Base-by-base conservation (phyloP, 1,140 invertebrate species). In the Drosophila tristis region DNA sequence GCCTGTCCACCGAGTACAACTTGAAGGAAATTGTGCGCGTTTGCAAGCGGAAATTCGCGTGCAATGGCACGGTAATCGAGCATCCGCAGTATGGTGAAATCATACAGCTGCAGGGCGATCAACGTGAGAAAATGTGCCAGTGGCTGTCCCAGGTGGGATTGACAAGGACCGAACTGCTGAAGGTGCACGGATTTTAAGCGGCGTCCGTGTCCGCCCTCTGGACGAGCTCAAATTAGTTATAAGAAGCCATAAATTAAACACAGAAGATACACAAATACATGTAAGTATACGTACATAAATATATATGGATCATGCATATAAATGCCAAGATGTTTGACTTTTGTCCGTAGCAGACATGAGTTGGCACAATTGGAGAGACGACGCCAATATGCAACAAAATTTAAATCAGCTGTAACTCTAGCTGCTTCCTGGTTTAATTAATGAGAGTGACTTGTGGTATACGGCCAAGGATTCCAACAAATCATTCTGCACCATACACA, bases 31-130 rank as follows among this genome's bases (percentile, higher is more conserved):
- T 99, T 93, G 98, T 99, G 82, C 97, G 98, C 94, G 97, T 97
- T 94, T 99, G 98, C 95, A 99, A 99, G 95, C 2, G 98, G 97
- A 97, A 98, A 94, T 98, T 98, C 93, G 97, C 97, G 72, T 99
- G 98, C 94, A 98, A 99, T 95, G 98, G 98, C 92, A 99, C 98
- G 92, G 97, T 99, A 91, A 97, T 98, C 65, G 97, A 98, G 92
- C 98, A 98, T 93, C 96, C 98, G 63, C 98, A 99, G 94, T 99
- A 99, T 96, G 99, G 98, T 91, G 98, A 99, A 95, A 98, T 99
- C 90, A 95, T 99, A 74, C 99, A 99, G 93, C 94, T 99, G 85
- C 98, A 99, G 93, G 99, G 99, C 87, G 98, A 99, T 93, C 98
- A 99, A 93, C 95, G 98, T 84, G 96, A 98, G 92, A 97, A 98